Evolutionary conservation across 2,797 vertebrate species (phyloP).

Genomic region (Oceanodroma leucorhoa): DNA sequence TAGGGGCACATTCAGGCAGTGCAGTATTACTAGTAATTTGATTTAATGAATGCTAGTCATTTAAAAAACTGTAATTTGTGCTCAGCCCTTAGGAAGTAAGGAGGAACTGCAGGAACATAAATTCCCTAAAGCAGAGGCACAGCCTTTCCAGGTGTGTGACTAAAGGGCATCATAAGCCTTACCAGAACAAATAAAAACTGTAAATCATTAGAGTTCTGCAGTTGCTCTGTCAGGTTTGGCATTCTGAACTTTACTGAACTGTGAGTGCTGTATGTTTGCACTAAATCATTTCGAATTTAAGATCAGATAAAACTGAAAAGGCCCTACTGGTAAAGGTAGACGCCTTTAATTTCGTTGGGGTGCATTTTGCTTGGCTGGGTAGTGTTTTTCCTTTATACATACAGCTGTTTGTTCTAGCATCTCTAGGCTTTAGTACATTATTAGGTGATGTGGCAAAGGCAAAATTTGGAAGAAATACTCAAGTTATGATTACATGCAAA

Average conservation of each 20-base stretch:
- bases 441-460: background rate
- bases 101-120: background rate
- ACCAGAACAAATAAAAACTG: background rate
- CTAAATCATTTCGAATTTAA: background rate
- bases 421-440: background rate
- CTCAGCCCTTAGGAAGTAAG: background rate
- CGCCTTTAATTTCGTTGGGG: background rate
- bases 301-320: background rate
- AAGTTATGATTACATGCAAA: background rate
- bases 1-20: background rate
- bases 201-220: background rate
- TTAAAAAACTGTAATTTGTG: constrained; percentile 40
- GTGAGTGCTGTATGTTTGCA: background rate
- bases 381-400: background rate
- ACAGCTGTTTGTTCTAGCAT: background rate
- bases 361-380: background rate
- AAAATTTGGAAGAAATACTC: background rate
- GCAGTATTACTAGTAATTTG: background rate
- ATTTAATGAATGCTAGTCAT: constrained; percentile 12
- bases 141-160: background rate
- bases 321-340: background rate
- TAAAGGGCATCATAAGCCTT: background rate
- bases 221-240: background rate
- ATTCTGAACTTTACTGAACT: background rate
- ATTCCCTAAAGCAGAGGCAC: background rate